Evolutionary conservation across 2,113 vertebrate species (phyloP).

Genomic region (Chaenocephalus aceratus): DNA sequence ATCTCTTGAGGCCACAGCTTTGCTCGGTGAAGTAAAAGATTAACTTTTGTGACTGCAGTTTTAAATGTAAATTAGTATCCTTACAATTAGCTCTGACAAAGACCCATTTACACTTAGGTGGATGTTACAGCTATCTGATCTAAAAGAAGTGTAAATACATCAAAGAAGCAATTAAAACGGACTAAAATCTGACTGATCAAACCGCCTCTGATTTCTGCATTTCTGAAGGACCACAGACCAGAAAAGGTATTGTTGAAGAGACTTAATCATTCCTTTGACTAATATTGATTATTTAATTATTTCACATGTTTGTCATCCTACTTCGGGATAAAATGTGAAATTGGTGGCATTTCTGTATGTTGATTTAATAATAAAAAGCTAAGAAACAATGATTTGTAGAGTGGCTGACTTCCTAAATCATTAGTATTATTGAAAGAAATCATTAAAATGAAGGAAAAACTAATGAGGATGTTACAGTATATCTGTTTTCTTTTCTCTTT

Average conservation of each 20-base stretch:
- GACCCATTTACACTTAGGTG: background rate
- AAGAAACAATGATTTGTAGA: background rate
- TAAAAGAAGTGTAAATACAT: background rate
- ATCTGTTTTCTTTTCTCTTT: background rate
- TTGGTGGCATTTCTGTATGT: background rate
- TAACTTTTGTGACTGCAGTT: slow-evolving; percentile 13
- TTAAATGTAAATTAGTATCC: slow-evolving; percentile 21
- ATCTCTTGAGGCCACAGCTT: slow-evolving; percentile 13
- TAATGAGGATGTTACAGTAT: background rate
- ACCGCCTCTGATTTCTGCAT: background rate
- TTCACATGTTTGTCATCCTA: background rate
- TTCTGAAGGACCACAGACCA: background rate
- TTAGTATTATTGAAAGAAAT: background rate
- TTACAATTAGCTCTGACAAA: slow-evolving; percentile 19
- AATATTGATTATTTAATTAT: background rate
- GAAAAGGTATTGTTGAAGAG: background rate
- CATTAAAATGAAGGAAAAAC: background rate
- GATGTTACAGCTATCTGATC: background rate
- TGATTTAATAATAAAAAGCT: background rate
- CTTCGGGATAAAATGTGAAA: background rate
- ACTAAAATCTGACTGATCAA: background rate
- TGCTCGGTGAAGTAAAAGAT: slow-evolving; percentile 32
- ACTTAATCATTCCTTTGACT: background rate
- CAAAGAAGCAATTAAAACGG: background rate
- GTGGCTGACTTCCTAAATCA: slow-evolving; percentile 2